Conservation (phyloP, 2,888 invertebrate species). For the Hypselothyrea guttata region DNA sequence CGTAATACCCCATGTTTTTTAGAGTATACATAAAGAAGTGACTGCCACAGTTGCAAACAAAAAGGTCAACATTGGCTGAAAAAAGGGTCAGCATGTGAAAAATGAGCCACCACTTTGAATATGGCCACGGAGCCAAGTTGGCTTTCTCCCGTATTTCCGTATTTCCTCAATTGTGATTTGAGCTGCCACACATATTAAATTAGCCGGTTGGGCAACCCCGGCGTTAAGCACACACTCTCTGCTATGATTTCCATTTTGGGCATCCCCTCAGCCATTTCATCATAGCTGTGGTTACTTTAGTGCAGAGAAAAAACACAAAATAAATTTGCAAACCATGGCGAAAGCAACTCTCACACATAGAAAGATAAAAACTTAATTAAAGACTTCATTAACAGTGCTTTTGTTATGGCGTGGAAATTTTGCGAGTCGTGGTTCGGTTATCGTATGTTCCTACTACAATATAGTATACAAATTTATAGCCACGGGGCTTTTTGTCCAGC, state of each 20-base stretch:
- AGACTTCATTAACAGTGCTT: conserved; percentile 66
- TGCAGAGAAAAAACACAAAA: conserved; percentile 9
- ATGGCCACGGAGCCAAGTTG: conserved; percentile 23
- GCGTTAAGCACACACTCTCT: conserved; percentile 37
- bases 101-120: conserved; percentile 64
- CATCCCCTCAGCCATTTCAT: conserved; percentile 10
- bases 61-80: conserved; percentile 56
- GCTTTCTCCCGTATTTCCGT: not conserved
- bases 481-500: not conserved
- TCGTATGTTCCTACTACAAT: not conserved
- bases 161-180: conserved; percentile 16
- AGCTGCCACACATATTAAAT: conserved; percentile 55
- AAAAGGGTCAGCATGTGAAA: conserved; percentile 63
- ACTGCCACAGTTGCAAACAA: conserved; percentile 26
- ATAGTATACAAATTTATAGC: conserved; percentile 13
- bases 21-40: too few relatives aligned
- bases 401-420: conserved; percentile 32
- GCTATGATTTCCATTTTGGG: conserved; percentile 16
- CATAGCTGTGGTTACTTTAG: conserved; percentile 35
- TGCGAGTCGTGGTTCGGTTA: too few relatives aligned
- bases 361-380: conserved; percentile 64
- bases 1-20: too few relatives aligned
- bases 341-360: conserved; percentile 14
- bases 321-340: conserved; percentile 2
- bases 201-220: conserved; percentile 35